Percentiles rank a stretch among this genome's conserved stretches.
Conservation (phyloP, 2,113 vertebrate species). For the Thamnophis sirtalis region DNA sequence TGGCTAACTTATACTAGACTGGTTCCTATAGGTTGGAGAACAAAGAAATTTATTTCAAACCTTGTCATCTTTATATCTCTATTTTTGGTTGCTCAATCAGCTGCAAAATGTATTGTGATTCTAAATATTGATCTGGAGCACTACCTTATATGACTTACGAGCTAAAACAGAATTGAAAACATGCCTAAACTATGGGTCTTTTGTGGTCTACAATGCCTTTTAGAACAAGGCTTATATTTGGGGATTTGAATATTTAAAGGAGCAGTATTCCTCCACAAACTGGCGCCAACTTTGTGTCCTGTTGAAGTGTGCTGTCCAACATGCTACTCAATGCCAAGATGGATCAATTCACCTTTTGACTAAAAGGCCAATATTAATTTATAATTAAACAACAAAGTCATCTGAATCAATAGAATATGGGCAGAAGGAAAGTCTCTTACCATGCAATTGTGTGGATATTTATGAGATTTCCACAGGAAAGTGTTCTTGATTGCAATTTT, state of each 20-base stretch:
- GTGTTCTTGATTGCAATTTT: neutral
- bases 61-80: neutral
- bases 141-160: conserved; percentile 43
- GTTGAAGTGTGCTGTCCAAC: conserved; percentile 9
- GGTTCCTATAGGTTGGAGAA: neutral
- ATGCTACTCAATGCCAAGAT: conserved; percentile 52
- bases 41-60: neutral
- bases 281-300: conserved; percentile 29
- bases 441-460: neutral
- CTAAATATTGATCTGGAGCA: conserved; percentile 48
- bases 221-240: neutral
- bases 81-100: rapidly evolving
- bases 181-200: neutral
- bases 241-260: neutral
- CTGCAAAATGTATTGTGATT: conserved; percentile 15
- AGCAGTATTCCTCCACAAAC: neutral
- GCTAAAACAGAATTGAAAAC: conserved; percentile 40
- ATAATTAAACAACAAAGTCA: conserved; percentile 60
- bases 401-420: conserved; percentile 59
- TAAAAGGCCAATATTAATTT: conserved; percentile 11
- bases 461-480: neutral
- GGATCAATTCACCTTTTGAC: neutral
- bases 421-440: conserved; percentile 47
- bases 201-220: neutral
- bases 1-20: neutral